These are phyloP conservation scores for Atta cephalotes DNA, from an alignment of 1,140 invertebrate species.

Conservation along the genomic window DNA sequence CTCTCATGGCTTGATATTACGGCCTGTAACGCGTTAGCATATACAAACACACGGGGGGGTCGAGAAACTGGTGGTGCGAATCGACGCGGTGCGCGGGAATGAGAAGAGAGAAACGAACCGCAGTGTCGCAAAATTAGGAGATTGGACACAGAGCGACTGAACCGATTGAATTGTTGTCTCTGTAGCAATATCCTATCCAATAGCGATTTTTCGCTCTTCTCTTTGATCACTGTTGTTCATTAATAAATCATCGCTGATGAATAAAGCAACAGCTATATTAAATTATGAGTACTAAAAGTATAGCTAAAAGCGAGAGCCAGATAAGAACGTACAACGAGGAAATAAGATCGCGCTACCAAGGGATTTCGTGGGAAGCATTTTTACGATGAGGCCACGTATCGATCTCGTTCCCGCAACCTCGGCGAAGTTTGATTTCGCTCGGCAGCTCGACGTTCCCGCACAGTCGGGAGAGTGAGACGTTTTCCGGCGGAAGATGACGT, in stretches of 20 bases:
- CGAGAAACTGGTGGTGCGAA: slow-evolving; percentile 37
- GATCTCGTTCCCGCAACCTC: slow-evolving; percentile 28
- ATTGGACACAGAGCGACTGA: neutral
- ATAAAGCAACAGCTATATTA: neutral
- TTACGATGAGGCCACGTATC: slow-evolving; percentile 30
- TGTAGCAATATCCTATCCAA: no score
- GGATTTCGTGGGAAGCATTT: slow-evolving; percentile 24
- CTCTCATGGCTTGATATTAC: slow-evolving; percentile 74
- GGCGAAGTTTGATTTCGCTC: slow-evolving; percentile 37
- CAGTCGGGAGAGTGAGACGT: slow-evolving; percentile 4
- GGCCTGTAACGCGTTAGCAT: slow-evolving; percentile 72
- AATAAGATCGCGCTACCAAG: slow-evolving; percentile 17
- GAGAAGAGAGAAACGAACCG: slow-evolving; percentile 58
- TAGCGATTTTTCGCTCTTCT: neutral
- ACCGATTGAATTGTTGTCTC: slow-evolving; percentile 6
- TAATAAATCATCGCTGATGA: slow-evolving; percentile 6
- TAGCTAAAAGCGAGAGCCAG: neutral
- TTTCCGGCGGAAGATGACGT: slow-evolving; percentile 58
- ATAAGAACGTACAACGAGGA: neutral
- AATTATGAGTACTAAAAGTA: neutral
- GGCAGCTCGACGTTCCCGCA: neutral
- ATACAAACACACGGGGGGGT: slow-evolving; percentile 67
- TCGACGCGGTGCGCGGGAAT: slow-evolving; percentile 21
- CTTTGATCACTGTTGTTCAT: neutral
- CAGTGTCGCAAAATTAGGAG: slow-evolving; percentile 64